These are phyloP conservation scores for Oscheius sp. DNA, from an alignment of 2,888 invertebrate species.

Conservation along the genomic window DNA sequence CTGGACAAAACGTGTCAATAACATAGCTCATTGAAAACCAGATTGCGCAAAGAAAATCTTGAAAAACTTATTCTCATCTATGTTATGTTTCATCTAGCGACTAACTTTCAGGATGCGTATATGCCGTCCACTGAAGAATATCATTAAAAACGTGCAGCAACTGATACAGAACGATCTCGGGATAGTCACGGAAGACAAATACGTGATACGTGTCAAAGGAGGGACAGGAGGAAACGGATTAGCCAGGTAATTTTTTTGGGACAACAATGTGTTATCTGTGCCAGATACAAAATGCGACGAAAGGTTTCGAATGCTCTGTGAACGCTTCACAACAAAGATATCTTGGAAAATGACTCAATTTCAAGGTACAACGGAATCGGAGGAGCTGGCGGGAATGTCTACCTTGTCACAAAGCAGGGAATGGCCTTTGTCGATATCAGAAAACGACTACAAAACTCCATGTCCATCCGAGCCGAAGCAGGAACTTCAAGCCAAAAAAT, in stretches of 20 bases:
- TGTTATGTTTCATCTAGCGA: too few species aligned
- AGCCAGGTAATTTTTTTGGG: slow-evolving; percentile 37
- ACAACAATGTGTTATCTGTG: too few species aligned
- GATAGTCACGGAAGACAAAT: slow-evolving; percentile 46
- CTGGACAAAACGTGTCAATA: too few species aligned
- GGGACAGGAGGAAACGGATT: slow-evolving; percentile 65
- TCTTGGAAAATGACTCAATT: background rate
- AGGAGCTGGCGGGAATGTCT: slow-evolving; percentile 66
- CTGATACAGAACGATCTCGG: slow-evolving; percentile 44
- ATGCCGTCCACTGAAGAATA: background rate
- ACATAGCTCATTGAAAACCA: too few species aligned
- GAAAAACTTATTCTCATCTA: too few species aligned
- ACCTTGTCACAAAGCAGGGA: slow-evolving; percentile 52
- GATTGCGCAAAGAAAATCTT: too few species aligned
- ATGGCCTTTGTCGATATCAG: slow-evolving; percentile 59
- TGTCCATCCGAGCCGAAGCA: slow-evolving; percentile 38
- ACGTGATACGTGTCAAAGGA: slow-evolving; percentile 48
- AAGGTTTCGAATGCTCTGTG: too few species aligned
- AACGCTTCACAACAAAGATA: too few species aligned
- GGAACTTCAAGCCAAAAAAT: slow-evolving; percentile 45
- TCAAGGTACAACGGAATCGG: slow-evolving; percentile 69
- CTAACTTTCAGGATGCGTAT: background rate
- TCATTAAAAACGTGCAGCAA: slow-evolving; percentile 38
- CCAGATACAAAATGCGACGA: too few species aligned
- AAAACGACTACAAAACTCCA: slow-evolving; percentile 41